These are phyloP conservation scores for Pollenia amentaria DNA, from an alignment of 2,888 invertebrate species.

Conservation along the genomic window DNA sequence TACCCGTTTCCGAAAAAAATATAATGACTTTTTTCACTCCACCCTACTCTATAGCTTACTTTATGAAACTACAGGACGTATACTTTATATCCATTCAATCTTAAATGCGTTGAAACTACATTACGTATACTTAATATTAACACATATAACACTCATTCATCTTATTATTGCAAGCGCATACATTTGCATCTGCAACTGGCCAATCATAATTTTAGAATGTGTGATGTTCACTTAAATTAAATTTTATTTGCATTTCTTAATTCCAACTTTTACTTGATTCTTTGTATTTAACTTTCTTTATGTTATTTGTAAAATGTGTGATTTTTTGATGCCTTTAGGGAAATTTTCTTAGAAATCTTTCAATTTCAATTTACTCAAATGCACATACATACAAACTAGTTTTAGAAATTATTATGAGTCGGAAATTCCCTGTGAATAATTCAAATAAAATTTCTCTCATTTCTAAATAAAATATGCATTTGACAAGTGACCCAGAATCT, in stretches of 20 bases:
- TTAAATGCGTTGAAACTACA: background rate
- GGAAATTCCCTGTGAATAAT: conserved; percentile 23
- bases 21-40: no score
- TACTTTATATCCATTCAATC: background rate
- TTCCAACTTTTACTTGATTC: background rate
- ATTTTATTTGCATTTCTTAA: conserved; percentile 12
- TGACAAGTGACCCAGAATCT: conserved; percentile 58
- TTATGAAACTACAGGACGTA: background rate
- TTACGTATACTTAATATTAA: background rate
- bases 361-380: conserved; percentile 47
- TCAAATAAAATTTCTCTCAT: conserved; percentile 49
- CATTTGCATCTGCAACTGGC: background rate
- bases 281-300: conserved; percentile 24
- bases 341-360: conserved; percentile 57
- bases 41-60: no score
- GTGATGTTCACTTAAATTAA: conserved; percentile 27
- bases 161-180: background rate
- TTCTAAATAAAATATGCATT: conserved; percentile 57
- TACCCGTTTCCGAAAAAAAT: no score
- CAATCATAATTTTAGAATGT: background rate
- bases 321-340: conserved; percentile 55
- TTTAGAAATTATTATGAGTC: conserved; percentile 16
- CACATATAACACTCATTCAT: background rate
- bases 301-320: conserved; percentile 34
- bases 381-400: background rate